phyloP scores from a whole-genome alignment of 2,797 vertebrate species.

The Tadarida brasiliensis region DNA sequence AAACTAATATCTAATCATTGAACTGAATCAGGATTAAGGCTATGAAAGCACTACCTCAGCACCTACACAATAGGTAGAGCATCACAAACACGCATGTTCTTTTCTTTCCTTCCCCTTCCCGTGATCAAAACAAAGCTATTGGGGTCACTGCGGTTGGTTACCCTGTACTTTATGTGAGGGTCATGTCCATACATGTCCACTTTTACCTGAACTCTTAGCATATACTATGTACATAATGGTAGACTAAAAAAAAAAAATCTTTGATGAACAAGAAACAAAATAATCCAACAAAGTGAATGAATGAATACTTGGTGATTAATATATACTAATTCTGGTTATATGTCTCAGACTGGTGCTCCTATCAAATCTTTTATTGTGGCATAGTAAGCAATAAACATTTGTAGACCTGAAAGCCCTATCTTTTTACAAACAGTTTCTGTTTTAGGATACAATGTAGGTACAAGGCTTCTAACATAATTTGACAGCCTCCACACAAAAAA shows the following conservation, averaged over 20 bases:
- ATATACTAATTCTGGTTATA: neutral
- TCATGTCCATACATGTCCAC: neutral
- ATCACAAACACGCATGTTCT: neutral
- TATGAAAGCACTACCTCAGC: neutral
- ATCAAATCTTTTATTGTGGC: neutral
- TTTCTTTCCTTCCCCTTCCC: neutral
- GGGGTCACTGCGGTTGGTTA: neutral
- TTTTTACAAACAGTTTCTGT: conserved; percentile 18
- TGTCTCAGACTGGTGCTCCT: neutral
- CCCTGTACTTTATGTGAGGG: neutral
- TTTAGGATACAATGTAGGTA: neutral
- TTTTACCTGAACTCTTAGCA: neutral
- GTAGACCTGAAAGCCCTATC: neutral
- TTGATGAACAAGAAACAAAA: neutral
- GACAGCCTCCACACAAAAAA: conserved; percentile 2
- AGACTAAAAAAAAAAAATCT: neutral
- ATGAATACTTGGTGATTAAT: neutral
- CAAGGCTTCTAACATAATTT: neutral
- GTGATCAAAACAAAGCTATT: neutral
- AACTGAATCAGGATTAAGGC: neutral
- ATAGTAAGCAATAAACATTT: neutral
- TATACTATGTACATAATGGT: neutral
- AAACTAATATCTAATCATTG: neutral
- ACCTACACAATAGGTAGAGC: neutral
- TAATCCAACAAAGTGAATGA: neutral